Conservation (phyloP, 2,113 vertebrate genomes). For the Crotalus viridis region DNA sequence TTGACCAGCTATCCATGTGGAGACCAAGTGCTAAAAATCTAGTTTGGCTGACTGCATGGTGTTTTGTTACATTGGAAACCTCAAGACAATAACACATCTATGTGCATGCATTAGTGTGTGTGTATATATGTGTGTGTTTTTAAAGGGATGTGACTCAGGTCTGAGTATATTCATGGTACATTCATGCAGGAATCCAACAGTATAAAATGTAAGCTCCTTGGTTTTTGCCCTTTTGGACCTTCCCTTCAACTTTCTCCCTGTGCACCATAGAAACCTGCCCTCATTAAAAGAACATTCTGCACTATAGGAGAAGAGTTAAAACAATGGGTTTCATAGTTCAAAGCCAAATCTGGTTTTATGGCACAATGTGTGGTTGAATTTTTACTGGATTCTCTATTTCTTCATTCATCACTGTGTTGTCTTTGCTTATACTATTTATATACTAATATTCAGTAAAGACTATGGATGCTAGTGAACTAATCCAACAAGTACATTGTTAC, state of each 20-base stretch:
- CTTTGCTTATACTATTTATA: constrained; percentile 37
- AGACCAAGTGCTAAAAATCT: constrained; percentile 32
- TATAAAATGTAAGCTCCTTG: constrained; percentile 60
- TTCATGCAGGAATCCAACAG: constrained; percentile 64
- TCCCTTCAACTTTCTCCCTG: background rate
- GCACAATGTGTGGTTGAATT: constrained; percentile 6
- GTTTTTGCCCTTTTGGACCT: constrained; percentile 58
- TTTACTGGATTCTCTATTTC: constrained; percentile 34
- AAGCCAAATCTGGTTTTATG: background rate
- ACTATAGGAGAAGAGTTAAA: background rate
- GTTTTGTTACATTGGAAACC: constrained; percentile 59
- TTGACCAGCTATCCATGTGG: constrained; percentile 34
- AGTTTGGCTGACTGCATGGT: constrained; percentile 53
- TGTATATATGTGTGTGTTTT: constrained; percentile 36
- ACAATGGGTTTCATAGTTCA: constrained; percentile 40
- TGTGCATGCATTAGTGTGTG: background rate
- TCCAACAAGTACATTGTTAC: background rate
- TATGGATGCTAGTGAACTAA: constrained; percentile 59
- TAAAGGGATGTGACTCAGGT: constrained; percentile 60
- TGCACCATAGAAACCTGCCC: constrained; percentile 21
- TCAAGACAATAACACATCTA: constrained; percentile 5
- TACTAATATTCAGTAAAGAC: constrained; percentile 46
- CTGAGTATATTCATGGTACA: constrained; percentile 49
- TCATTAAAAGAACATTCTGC: constrained; percentile 42
- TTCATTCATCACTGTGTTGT: constrained; percentile 39